Evolutionary conservation across 2,113 vertebrate species (phyloP).

Genomic region (Meles meles): DNA sequence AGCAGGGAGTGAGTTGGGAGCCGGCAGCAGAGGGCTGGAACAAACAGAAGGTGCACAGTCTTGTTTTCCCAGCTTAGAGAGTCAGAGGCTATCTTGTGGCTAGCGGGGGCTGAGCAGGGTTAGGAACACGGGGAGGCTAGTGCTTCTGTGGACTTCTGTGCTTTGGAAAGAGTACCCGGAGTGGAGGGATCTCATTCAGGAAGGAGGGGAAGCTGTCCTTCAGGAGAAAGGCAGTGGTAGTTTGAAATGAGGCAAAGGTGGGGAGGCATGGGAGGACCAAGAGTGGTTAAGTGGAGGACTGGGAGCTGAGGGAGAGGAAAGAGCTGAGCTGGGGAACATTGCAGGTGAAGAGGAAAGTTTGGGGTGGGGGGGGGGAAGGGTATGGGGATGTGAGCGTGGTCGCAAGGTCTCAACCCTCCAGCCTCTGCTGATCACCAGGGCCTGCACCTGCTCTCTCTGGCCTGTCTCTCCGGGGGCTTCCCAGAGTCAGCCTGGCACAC

Average conservation of each 20-base stretch:
- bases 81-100: not conserved
- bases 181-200: accelerated
- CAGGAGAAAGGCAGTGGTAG: not conserved
- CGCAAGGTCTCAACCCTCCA: not conserved
- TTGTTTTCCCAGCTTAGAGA: not conserved
- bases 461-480: not conserved
- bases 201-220: not conserved
- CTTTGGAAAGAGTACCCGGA: not conserved
- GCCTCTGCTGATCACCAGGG: not conserved
- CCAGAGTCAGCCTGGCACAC: not conserved
- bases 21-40: not conserved
- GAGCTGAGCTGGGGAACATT: not conserved
- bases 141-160: not conserved
- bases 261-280: not conserved
- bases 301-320: not conserved
- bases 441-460: not conserved
- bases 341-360: not conserved
- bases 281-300: not conserved
- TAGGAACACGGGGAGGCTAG: not conserved
- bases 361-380: not conserved
- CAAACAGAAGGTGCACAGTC: not conserved
- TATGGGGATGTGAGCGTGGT: not conserved
- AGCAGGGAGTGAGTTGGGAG: not conserved
- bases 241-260: not conserved
- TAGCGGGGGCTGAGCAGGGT: not conserved